Evolutionary conservation across 2,113 vertebrate genomes (phyloP), one percentile per base, ranked within the genome.

Genomic region (Ictalurus furcatus): DNA sequence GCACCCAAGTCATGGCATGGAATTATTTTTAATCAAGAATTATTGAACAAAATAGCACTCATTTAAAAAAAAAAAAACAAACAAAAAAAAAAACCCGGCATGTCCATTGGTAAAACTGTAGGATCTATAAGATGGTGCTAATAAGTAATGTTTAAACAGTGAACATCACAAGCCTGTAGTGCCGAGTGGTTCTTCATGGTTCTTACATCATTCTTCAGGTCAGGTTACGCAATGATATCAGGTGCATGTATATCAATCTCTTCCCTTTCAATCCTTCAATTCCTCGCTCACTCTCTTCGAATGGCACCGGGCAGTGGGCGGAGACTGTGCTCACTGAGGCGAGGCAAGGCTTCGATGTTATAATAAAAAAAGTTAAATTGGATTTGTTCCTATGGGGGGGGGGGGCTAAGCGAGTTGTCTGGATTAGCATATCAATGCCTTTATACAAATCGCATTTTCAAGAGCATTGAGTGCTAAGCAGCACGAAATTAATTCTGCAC

Each of bases 381-480:
- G 95, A 96, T 96, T 96, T 96, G 95, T 96, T 96, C 95, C 90
- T 93, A 95, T 94, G 95, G 94, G 91, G 91, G 92, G 9, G 7
- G 48, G 48, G 8, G 48, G 4, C 40, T 44, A 90, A 94, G 95
- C 92, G 91, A 92, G 93, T 96, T 96, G 95, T 96, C 94, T 94
- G 94, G 94, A 96, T 96, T 96, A 96, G 95, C 96, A 96, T 96
- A 95, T 95, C 95, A 96, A 96, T 96, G 94, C 94, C 93, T 95
- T 94, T 94, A 94, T 94, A 96, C 95, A 96, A 96, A 96, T 96
- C 94, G 84, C 94, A 95, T 96, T 96, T 96, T 96, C 94, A 95
- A 96, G 95, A 94, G 96, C 94, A 96, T 93, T 96, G 95, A 95
- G 93, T 92, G 93, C 94, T 94, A 95, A 96, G 94, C 94, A 94